These are phyloP conservation scores for Drosophila hamatofila DNA, from an alignment of 2,888 invertebrate genomes.

Conservation along the genomic window DNA sequence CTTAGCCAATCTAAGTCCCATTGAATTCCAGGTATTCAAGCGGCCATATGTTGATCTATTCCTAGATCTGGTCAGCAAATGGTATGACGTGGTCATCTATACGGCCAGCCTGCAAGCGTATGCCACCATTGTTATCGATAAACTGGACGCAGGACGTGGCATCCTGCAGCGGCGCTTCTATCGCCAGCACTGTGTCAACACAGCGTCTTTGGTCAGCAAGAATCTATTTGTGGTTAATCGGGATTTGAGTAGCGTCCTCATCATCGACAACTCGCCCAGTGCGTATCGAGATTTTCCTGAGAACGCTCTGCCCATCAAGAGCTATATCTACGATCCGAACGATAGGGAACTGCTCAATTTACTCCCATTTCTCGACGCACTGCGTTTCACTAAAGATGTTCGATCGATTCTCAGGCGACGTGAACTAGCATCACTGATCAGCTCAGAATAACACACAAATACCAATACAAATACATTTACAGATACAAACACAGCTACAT, in stretches of 20 bases:
- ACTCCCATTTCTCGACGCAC: conserved; percentile 66
- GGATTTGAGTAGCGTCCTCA: conserved; percentile 48
- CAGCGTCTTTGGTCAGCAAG: conserved; percentile 33
- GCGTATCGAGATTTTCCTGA: conserved; percentile 57
- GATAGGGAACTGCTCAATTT: conserved; percentile 63
- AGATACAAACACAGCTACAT: background rate
- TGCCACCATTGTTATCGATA: conserved; percentile 54
- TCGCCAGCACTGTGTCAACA: conserved; percentile 57
- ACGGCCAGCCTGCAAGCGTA: conserved; percentile 67
- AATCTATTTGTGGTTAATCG: conserved; percentile 43
- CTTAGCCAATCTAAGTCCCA: background rate
- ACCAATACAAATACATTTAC: background rate
- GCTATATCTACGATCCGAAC: conserved; percentile 51
- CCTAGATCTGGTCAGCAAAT: conserved; percentile 49
- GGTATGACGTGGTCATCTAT: conserved; percentile 67
- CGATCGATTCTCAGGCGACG: conserved; percentile 56
- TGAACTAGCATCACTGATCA: no score
- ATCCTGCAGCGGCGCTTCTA: conserved; percentile 58
- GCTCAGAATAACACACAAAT: background rate
- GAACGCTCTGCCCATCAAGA: conserved; percentile 65
- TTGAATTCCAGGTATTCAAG: conserved; percentile 57
- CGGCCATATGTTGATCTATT: conserved; percentile 62
- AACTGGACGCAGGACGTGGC: conserved; percentile 55
- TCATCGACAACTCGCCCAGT: conserved; percentile 65
- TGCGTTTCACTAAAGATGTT: conserved; percentile 66